Percentiles rank a stretch among this genome's conserved stretches.
These are phyloP conservation scores for Balaenoptera acutorostrata DNA, from an alignment of 2,113 vertebrate genomes.

Conservation along the genomic window DNA sequence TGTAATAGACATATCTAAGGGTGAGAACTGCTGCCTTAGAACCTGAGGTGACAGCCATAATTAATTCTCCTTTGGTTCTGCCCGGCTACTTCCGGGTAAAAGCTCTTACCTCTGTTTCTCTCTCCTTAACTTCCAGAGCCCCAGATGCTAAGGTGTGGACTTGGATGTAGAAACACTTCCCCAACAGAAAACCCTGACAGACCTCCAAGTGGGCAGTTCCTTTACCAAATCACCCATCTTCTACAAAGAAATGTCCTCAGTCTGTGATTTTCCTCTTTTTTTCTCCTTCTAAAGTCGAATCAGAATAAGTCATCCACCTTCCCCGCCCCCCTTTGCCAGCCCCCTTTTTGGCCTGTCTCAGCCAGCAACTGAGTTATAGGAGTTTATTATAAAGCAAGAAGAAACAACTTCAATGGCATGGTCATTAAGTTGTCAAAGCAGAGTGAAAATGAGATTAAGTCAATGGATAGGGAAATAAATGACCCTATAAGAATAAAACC, in stretches of 20 bases:
- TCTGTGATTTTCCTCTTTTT: slow-evolving; percentile 23
- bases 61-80: background rate
- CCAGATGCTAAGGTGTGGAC: background rate
- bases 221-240: background rate
- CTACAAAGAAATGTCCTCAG: background rate
- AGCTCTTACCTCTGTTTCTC: background rate
- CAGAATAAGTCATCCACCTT: slow-evolving; percentile 4
- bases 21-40: no score
- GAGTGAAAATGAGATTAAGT: slow-evolving; percentile 66
- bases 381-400: slow-evolving; percentile 11
- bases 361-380: slow-evolving; percentile 58
- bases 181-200: background rate
- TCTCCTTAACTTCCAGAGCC: background rate
- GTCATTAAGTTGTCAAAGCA: slow-evolving; percentile 71
- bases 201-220: background rate
- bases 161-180: background rate
- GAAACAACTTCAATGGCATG: slow-evolving; percentile 27
- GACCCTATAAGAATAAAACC: slow-evolving; percentile 62
- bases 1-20: background rate
- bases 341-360: background rate
- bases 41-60: fast-evolving
- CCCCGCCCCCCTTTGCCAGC: fast-evolving
- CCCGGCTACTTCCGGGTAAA: background rate
- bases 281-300: slow-evolving; percentile 32
- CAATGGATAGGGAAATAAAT: slow-evolving; percentile 68